These are phyloP conservation scores for Dryocosmus kuriphilus DNA, from an alignment of 2,888 invertebrate genomes.

Conservation along the genomic window DNA sequence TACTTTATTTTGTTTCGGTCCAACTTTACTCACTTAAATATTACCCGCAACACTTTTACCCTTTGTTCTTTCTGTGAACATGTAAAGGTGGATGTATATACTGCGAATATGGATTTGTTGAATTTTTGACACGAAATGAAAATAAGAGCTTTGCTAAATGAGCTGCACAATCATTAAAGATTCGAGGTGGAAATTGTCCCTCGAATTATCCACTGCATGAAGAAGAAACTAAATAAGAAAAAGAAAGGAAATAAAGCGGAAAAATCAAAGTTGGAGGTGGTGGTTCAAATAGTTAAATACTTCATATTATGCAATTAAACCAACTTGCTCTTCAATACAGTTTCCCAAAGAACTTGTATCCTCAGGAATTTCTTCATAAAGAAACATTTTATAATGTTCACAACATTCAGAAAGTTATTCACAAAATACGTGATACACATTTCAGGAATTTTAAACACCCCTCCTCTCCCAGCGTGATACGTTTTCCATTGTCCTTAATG, in stretches of 20 bases:
- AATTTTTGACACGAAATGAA: neutral
- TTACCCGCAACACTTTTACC: too few relatives aligned
- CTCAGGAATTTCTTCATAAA: neutral
- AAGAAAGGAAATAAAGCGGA: neutral
- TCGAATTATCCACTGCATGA: neutral
- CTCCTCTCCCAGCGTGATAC: too few relatives aligned
- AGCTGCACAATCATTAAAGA: neutral
- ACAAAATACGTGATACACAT: too few relatives aligned
- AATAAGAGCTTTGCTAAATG: neutral
- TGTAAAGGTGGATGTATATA: too few relatives aligned
- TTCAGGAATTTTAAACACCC: too few relatives aligned
- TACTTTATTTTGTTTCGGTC: too few relatives aligned
- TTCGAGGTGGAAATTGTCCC: neutral
- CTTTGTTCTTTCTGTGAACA: too few relatives aligned
- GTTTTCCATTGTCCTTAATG: too few relatives aligned
- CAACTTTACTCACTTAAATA: too few relatives aligned
- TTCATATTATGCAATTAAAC: neutral
- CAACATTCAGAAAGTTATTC: neutral
- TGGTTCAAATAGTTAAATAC: neutral
- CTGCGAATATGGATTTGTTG: too few relatives aligned
- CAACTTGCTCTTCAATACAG: neutral
- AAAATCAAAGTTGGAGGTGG: neutral
- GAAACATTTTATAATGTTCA: neutral
- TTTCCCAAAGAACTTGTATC: neutral
- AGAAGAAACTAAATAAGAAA: neutral